Base-by-base conservation (phyloP, 2,113 vertebrate genomes). In the Stegastes partitus region DNA sequence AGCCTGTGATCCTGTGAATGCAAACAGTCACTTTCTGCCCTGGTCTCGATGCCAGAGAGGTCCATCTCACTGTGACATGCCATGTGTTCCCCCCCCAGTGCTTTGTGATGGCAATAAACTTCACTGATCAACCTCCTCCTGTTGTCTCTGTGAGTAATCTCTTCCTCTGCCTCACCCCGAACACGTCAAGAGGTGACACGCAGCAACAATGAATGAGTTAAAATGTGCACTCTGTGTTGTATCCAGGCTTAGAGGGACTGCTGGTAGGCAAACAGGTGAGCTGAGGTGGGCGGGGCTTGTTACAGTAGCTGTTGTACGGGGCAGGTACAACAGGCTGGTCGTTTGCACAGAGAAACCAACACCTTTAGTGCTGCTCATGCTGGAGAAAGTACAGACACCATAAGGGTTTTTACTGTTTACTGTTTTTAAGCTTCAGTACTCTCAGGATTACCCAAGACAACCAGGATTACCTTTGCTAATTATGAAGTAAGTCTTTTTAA, bases 21-120 rank as follows among this genome's bases (percentile, higher is more conserved):
- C 19, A 69, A 37, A 25, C 8, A 21, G 58, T 77, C 34, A 70
- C 74, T 23, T 84, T 49, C 77, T 77, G 68, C 39, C 71, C 65
- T 70, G 28, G 8, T 77, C 53, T 61, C 28, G 51, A 6, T 23
- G 49, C 1, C 64, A 25, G 53, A 85, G 55, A 64, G 25, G 49
- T 70, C 69, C 22, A 42, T 64, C 73, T 80, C 42, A 77, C 70
- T 74, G 51, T 47, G 50, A 54, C 55, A 49, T 61, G 55, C 59
- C 63, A 22, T 70, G 15, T 67, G 1, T 39, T 47, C 16, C 25
- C 51, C 51, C 62, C 66, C 8, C 49, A 47, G 78, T 75, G 88
- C 87, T 94, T 89, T 88, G 81, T 91, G 85, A 90, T 89, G 79
- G 63, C 68, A 95, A 94, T 95, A 94, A 95, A 95, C 84, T 74